Base-by-base conservation (phyloP, 2,888 invertebrate genomes). In the Euplexia lucipara region DNA sequence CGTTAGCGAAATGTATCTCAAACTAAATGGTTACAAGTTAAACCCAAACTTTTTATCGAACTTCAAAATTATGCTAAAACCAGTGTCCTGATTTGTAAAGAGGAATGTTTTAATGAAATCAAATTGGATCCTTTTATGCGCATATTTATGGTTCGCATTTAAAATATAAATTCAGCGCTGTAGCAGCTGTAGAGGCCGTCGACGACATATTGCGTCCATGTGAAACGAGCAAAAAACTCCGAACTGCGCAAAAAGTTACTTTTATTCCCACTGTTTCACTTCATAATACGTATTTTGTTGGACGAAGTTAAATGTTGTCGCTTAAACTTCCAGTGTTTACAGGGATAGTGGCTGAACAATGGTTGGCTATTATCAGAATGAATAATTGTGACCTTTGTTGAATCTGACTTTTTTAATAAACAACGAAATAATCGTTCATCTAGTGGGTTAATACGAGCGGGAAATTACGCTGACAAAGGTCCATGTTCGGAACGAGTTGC, bases 61-160 rank as follows among this genome's bases (percentile, higher is more conserved):
- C 57, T 81, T 81, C 68, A 79, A 84, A 86, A 78, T 84, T 83
- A 86, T 84, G 83, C 77, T 73, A 83, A 83, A 81, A 77, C 81
- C 75, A 69, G 22, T 71, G 70, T 78, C 76, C 80, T 74, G 77
- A 85, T 83, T 85, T 79, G 82, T 85, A 83, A 86, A 83, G 79
- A 75, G 78, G 78, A 81, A 83, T 82, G 80, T 83, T 85, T 85
- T 88, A 91, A 91, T 89, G 82, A 85, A 90, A 90, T 88, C 89
- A 92, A 92, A 92, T 88, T 75, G 82, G 89, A 86, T 87, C 93
- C 90, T 90, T 92, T 94, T 94, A 94, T 94, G 94, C 92, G 93
- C 95, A 95, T 95, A 94, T 91, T 92, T 91, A 91, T 89, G 86
- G 80, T 84, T 84, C 78, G 81, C 81, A 83, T 86, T 82, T 82